These are phyloP conservation scores for Podarcis raffonei DNA, from an alignment of 2,113 vertebrate genomes.

Conservation along the genomic window DNA sequence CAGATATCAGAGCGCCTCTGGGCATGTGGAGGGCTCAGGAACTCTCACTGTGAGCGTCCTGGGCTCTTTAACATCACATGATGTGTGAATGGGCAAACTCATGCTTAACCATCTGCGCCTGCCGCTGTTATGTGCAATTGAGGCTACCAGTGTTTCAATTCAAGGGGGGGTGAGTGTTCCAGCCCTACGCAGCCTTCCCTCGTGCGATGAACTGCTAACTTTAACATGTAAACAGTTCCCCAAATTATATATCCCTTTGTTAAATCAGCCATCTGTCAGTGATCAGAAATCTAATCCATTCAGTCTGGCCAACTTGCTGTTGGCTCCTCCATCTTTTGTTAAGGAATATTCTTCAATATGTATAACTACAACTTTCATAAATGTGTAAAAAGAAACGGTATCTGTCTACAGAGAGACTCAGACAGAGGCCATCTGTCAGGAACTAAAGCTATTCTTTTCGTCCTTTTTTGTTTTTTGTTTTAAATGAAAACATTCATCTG, in stretches of 20 bases:
- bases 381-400: constrained; percentile 82
- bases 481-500: constrained; percentile 78
- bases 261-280: constrained; percentile 80
- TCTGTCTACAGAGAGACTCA: constrained; percentile 76
- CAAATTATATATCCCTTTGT: constrained; percentile 73
- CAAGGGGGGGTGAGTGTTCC: neutral
- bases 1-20: neutral
- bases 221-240: constrained; percentile 58
- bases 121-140: too few relatives aligned
- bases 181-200: constrained; percentile 24
- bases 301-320: constrained; percentile 61
- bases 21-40: neutral
- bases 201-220: constrained; percentile 57
- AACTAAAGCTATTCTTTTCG: constrained; percentile 63
- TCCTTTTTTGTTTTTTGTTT: constrained; percentile 74
- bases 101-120: neutral
- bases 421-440: constrained; percentile 86
- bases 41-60: neutral
- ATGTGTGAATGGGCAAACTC: neutral
- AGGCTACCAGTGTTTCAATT: neutral
- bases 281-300: constrained; percentile 79
- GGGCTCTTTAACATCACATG: neutral
- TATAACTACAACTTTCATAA: constrained; percentile 84
- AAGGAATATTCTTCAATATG: constrained; percentile 77
- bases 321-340: constrained; percentile 74